phyloP scores from a whole-genome alignment of 2,113 vertebrate species.

The Campylomormyrus numenius region DNA sequence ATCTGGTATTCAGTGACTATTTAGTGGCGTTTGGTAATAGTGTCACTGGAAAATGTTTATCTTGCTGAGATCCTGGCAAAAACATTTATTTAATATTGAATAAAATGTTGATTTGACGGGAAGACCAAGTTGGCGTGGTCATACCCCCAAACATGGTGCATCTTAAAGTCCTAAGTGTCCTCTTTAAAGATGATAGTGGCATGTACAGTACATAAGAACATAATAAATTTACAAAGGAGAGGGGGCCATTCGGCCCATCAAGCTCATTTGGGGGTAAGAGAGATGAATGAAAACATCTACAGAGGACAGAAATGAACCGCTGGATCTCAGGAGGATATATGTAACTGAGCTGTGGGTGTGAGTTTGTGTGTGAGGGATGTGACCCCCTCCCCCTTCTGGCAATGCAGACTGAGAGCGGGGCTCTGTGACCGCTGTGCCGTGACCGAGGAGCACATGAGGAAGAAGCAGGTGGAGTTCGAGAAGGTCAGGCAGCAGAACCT shows the following conservation, averaged over 20 bases:
- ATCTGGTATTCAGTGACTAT: background rate
- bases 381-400: background rate
- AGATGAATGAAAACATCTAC: background rate
- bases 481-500: constrained; percentile 75
- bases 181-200: background rate
- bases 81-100: background rate
- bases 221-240: too few relatives aligned
- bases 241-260: too few relatives aligned
- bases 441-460: constrained; percentile 77
- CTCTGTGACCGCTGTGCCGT: constrained; percentile 78
- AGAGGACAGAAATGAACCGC: background rate
- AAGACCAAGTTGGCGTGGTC: background rate
- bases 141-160: background rate
- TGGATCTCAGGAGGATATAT: background rate
- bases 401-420: constrained; percentile 67
- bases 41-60: background rate
- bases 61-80: background rate
- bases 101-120: background rate
- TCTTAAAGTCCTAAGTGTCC: background rate
- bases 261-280: background rate
- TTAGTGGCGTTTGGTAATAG: background rate
- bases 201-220: background rate
- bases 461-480: constrained; percentile 71
- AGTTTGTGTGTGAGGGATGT: background rate
- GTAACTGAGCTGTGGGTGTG: background rate